Conservation (phyloP, 2,113 vertebrate species). For the Phalacrocorax pelagicus region DNA sequence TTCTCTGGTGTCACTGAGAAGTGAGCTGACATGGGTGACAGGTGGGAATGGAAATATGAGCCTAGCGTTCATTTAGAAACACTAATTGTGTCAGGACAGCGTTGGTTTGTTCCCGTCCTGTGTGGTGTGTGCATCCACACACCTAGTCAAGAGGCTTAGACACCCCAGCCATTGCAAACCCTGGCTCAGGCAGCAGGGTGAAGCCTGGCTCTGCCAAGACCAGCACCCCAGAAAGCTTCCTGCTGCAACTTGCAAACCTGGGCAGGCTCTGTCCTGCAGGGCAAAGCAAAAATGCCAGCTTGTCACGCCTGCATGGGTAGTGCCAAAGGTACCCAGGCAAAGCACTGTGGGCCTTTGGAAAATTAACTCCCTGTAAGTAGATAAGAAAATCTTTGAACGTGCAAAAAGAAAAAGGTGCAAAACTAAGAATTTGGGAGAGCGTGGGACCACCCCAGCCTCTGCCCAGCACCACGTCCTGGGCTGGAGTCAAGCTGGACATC, state of each 20-base stretch:
- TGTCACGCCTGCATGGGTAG: neutral
- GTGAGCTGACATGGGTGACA: neutral
- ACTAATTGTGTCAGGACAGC: neutral
- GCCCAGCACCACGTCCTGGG: rapidly evolving
- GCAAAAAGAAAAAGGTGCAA: neutral
- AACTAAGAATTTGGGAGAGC: neutral
- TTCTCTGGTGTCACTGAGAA: neutral
- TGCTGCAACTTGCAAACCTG: rapidly evolving
- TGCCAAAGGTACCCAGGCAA: neutral
- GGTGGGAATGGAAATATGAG: neutral
- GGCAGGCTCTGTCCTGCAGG: neutral
- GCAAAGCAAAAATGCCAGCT: neutral
- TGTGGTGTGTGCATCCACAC: neutral
- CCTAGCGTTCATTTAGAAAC: neutral
- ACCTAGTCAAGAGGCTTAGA: neutral
- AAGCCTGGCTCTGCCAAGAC: neutral
- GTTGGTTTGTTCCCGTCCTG: neutral
- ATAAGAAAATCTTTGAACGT: neutral
- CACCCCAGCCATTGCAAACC: neutral
- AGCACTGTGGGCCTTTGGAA: neutral
- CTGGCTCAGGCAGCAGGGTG: neutral
- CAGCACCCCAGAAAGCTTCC: neutral
- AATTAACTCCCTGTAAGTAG: neutral
- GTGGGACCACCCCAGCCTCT: neutral
- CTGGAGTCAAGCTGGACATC: neutral